These are phyloP conservation scores for Toxotes lorentzi DNA, from an alignment of 2,797 vertebrate species.

Conservation along the genomic window DNA sequence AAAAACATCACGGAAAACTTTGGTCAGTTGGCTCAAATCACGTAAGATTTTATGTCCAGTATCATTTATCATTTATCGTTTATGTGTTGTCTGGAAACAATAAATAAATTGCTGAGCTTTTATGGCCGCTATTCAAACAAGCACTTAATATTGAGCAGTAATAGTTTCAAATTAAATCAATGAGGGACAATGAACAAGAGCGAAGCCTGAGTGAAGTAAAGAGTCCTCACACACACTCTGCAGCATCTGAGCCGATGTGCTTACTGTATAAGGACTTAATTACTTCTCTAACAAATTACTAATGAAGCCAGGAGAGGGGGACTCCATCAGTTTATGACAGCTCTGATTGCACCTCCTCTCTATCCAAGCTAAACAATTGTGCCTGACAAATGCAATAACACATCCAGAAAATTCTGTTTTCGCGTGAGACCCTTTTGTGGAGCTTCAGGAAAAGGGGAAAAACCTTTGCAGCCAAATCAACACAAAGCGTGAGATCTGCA, in stretches of 20 bases:
- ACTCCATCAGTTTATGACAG: constrained; percentile 83
- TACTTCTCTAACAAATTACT: constrained; percentile 77
- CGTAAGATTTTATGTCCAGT: constrained; percentile 13
- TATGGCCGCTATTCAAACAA: constrained; percentile 40
- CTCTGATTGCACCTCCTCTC: constrained; percentile 76
- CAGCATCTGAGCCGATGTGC: constrained; percentile 54
- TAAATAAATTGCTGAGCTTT: constrained; percentile 41
- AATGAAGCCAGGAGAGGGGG: constrained; percentile 69
- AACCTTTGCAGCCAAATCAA: constrained; percentile 77
- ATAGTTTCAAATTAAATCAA: constrained; percentile 46
- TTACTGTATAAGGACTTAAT: constrained; percentile 73
- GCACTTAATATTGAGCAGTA: constrained; percentile 30
- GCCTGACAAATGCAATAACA: constrained; percentile 83
- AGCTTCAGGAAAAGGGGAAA: constrained; percentile 68
- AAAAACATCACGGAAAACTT: constrained; percentile 29
- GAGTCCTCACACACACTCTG: constrained; percentile 50
- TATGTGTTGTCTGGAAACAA: constrained; percentile 32
- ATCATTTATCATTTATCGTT: constrained; percentile 11
- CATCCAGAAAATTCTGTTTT: constrained; percentile 78
- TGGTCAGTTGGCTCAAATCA: constrained; percentile 29
- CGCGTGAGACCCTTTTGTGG: constrained; percentile 77
- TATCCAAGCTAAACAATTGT: constrained; percentile 84
- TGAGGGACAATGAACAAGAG: constrained; percentile 30
- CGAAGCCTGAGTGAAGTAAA: constrained; percentile 36
- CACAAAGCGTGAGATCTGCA: constrained; percentile 83